These are phyloP conservation scores for Melanitta fusca DNA, from an alignment of 2,797 vertebrate genomes.

Conservation along the genomic window DNA sequence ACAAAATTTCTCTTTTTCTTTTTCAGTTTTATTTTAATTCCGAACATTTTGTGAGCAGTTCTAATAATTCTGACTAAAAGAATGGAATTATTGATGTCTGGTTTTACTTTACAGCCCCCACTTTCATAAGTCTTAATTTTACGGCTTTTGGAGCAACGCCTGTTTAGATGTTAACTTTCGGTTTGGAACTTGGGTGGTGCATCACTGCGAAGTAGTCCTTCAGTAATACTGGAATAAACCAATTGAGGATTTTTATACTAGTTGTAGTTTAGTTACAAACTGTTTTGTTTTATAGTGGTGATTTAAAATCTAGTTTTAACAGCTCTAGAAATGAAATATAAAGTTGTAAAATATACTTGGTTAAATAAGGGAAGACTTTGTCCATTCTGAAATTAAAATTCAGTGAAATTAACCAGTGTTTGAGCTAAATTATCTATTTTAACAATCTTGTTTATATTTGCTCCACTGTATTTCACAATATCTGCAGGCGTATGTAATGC, in stretches of 20 bases:
- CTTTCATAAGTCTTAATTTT: neutral
- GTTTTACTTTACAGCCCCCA: neutral
- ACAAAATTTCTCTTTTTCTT: neutral
- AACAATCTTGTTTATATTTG: neutral
- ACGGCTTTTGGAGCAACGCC: neutral
- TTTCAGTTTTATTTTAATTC: neutral
- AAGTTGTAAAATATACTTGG: neutral
- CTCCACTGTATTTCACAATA: neutral
- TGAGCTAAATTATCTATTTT: neutral
- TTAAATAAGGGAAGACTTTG: neutral
- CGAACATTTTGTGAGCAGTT: neutral
- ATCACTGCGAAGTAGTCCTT: neutral
- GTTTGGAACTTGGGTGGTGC: neutral
- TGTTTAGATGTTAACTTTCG: neutral
- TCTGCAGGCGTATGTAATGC: neutral
- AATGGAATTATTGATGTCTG: neutral
- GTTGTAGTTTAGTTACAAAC: neutral
- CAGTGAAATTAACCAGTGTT: neutral
- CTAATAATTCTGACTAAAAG: neutral
- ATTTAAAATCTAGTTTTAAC: neutral
- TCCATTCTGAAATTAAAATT: neutral
- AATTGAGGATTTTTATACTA: neutral
- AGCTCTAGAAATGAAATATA: neutral
- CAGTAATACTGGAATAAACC: neutral
- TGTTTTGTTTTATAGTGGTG: neutral